Base-by-base conservation (phyloP, 1,140 invertebrate genomes). In the Papilio aristodemus region DNA sequence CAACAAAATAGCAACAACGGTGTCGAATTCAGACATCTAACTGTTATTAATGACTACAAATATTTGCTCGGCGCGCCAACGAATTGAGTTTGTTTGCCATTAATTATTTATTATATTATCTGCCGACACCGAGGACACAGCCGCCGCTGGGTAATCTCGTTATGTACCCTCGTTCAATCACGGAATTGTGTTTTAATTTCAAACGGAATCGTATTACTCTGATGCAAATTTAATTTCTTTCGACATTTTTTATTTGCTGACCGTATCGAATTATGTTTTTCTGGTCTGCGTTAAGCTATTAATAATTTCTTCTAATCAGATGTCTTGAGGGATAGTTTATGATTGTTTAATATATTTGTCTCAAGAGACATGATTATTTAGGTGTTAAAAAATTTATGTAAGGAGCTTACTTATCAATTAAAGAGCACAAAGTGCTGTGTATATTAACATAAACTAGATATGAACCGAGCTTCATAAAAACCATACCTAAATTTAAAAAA, bases 61-160 rank as follows among this genome's bases (percentile, higher is more conserved):
- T 62, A 62, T 62, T 62, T 36, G 59, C 7, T 36, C 59, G 59
- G 32, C 10, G 17, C 14, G 14, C 59, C 59, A 62, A 62, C 59
- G 32, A 36, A 62, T 62, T 62, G 59, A 62, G 59, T 62, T 62
- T 62, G 59, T 62, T 62, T 62, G 59, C 14, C 27, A 38, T 62
- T 62, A 62, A 62, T 62, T 62, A 62, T 62, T 62, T 62, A 62
- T 62, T 62, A 62, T 39, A 36, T 37, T 62, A 37, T 38, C 57
- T 37, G 8, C 36, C 59, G 59, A 37, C 46, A 54, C 10, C 19
- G 46, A 22, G 8, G 46, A 54, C 46, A 54, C 46, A 54, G 19
- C 14, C 7, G 43, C 8, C 32, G 58, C 19, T 17, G 59, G 19
- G 14, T 38, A 62, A 62, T 62, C 32, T 19, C 27, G 36, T 62